Evolutionary conservation across 2,797 vertebrate species (phyloP), one percentile per base, ranked within the genome.

Genomic region (Ctenopoma multispine): DNA sequence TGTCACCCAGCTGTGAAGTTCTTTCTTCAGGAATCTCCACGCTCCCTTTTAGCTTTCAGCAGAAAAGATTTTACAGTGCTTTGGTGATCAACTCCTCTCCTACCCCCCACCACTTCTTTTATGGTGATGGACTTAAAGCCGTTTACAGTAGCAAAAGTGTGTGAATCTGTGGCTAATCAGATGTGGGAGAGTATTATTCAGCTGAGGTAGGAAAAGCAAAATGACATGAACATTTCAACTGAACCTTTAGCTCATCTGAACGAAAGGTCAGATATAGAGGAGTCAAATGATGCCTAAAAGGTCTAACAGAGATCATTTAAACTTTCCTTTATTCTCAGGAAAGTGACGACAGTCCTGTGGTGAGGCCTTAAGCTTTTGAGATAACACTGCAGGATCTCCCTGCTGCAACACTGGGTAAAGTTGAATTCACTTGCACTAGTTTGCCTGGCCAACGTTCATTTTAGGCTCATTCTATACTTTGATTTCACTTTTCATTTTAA

Each of bases 11-110:
- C 83, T 80, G 69, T 41, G 63, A 72, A 59, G 67, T 18, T 58
- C 65, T 80, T 83, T 88, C 82, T 80, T 43, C 21, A 74, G 87
- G 89, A 81, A 79, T 80, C 81, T 91, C 82, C 61, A 2, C 51
- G 73, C 67, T 57, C 53, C 7, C 38, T 46, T 44, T 58, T 69
- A 55, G 69, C 63, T 76, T 72, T 68, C 78, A 72, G 81, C 81
- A 87, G 87, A 79, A 69, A 31, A 67, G 80, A 71, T 87, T 84
- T 79, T 57, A 79, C 74, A 58, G 61, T 20, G 44, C 78, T 88
- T 85, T 87, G 82, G 87, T 77, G 70, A 72, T 75, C 60, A 21
- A 8, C 2, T 47, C 49, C 49, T 63, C 56, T 4, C 13, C 11
- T 68, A 34, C 53, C 56, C 59, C 56, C 67, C 60, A 51, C n/a